Evolutionary conservation across 2,113 vertebrate species (phyloP), one percentile per base, ranked within the genome.

Genomic region (Phrynosoma blainvillii): DNA sequence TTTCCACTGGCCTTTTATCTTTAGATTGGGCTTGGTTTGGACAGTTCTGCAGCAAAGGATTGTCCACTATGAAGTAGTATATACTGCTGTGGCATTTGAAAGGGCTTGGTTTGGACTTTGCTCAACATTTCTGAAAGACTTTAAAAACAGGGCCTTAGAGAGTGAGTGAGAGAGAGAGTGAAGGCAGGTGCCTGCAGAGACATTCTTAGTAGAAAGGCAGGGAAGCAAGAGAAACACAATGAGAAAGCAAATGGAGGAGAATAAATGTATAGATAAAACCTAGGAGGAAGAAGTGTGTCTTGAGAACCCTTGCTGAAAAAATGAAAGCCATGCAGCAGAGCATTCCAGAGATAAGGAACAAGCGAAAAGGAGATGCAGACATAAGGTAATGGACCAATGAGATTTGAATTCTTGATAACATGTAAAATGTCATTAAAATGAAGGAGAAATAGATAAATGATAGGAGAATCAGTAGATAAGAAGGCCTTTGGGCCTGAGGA

Each of bases 401-500:
- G 83, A 84, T 84, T 84, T 83, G 75, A 59, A 32, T 59, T 52
- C 25, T 75, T 74, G 83, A 84, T 84, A 75, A 59, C n/a, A 62
- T 21, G 56, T 21, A 62, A 56, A 80, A 21, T 80, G 13, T 6
- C 65, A 70, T 36, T 75, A 84, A 74, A 56, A 75, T 84, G 21
- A 84, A 59, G 71, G 54, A 14, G 32, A 75, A 75, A 36, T 9
- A 40, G 47, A 84, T 75, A 40, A 62, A 12, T 23, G 52, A 84
- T 62, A 56, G 23, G 83, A 84, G 54, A 75, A 54, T 32, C 32
- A 3, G 54, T 21, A 73, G 82, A 84, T 75, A 59, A 84, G 32
- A n/a, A 56, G 30, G 70, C 73, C 8, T 4, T 42, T 59, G 42
- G 54, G 70, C 30, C 40, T n/a, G 54, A 42, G 62, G 52, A 62